phyloP scores from a whole-genome alignment of 2,888 invertebrate species.

The Gandaritis pyraliata region DNA sequence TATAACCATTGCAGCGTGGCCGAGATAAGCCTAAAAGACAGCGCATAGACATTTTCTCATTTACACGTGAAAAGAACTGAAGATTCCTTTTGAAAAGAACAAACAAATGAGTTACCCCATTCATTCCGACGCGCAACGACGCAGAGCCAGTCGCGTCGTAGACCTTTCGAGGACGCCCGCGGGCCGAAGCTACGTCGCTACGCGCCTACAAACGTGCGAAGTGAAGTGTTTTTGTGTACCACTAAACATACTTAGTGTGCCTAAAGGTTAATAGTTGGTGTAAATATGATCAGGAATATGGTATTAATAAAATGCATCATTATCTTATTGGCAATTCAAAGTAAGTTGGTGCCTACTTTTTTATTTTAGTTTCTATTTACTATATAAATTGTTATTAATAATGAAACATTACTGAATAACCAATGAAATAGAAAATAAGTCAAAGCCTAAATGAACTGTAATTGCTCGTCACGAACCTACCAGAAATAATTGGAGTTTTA shows the following conservation, averaged over 20 bases:
- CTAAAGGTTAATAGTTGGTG: conserved; percentile 42
- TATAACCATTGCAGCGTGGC: conserved; percentile 16
- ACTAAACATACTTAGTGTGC: conserved; percentile 27
- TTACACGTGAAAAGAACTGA: conserved; percentile 54
- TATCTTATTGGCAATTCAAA: conserved; percentile 53
- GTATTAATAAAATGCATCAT: conserved; percentile 49
- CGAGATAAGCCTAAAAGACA: conserved; percentile 33
- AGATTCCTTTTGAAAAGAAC: conserved; percentile 59
- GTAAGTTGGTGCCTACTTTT: conserved; percentile 45
- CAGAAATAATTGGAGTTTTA: no score
- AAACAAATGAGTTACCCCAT: conserved; percentile 61
- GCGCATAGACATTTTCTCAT: conserved; percentile 37
- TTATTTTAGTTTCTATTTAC: conserved; percentile 1
- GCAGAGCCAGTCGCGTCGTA: conserved; percentile 53
- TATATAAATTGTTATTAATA: no score
- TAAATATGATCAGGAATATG: conserved; percentile 51
- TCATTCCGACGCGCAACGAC: conserved; percentile 49
- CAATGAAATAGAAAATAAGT: no score
- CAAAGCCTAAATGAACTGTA: no score
- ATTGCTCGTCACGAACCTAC: no score
- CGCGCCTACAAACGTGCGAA: conserved; percentile 32
- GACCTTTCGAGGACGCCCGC: conserved; percentile 50
- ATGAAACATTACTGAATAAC: no score
- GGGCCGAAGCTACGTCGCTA: conserved; percentile 40
- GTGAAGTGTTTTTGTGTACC: conserved; percentile 36